Evolutionary conservation across 2,797 vertebrate genomes (phyloP).

Genomic region (Limosa lapponica): DNA sequence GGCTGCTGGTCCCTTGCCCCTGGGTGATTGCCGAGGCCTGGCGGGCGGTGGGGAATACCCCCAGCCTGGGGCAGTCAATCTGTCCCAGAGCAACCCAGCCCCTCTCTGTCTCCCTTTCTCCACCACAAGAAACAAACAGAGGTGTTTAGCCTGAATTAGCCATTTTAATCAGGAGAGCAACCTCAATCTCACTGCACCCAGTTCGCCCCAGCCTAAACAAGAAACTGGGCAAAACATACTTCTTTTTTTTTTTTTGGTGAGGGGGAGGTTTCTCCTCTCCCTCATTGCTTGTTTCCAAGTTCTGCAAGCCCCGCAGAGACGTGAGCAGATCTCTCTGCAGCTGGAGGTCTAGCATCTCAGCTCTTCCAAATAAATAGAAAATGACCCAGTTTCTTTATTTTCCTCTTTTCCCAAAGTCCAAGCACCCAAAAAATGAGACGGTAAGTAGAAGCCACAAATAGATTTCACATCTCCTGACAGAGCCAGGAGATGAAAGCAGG

Average conservation of each 20-base stretch:
- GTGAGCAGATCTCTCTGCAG: not conserved
- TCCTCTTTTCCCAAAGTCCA: slow-evolving; percentile 13
- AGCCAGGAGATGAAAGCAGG: not conserved
- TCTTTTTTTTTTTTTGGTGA: not conserved
- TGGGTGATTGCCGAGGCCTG: not conserved
- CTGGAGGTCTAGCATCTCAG: slow-evolving; percentile 26
- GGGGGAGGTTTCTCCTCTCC: not conserved
- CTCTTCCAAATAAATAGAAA: slow-evolving; percentile 54
- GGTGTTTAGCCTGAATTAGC: not conserved
- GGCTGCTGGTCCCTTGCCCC: not conserved
- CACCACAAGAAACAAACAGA: not conserved
- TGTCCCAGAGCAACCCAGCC: not conserved
- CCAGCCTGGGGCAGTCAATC: not conserved
- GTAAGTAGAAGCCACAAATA: slow-evolving; percentile 35
- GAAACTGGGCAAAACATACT: not conserved
- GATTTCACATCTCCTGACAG: not conserved
- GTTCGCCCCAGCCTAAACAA: not conserved
- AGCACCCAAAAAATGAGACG: not conserved
- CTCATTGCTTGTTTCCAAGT: not conserved
- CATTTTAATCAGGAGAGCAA: not conserved
- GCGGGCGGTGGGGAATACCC: not conserved
- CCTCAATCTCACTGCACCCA: not conserved
- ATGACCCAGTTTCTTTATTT: slow-evolving; percentile 42
- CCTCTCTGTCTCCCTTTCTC: not conserved
- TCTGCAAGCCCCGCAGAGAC: not conserved